Evolutionary conservation across 2,797 vertebrate species (phyloP), one percentile per base, ranked within the genome.

Genomic region (Avahi laniger): DNA sequence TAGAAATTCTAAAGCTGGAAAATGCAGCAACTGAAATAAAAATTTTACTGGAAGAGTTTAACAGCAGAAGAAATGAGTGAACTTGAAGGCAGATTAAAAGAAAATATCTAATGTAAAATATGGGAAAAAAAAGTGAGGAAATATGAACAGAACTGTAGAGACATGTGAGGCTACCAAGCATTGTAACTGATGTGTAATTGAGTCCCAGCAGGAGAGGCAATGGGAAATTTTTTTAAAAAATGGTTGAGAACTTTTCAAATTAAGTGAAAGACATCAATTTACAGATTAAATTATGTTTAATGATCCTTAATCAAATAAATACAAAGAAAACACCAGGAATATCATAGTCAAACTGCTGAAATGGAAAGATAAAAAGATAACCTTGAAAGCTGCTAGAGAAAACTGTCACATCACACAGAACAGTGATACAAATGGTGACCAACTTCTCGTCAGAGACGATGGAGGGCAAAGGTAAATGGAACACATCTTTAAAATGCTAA

Each of bases 1-100:
- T 41, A 9, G 20, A 88, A 91, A 54, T 65, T n/a, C 26, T 76
- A 76, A 91, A 96, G 61, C 18, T 94, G 11, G 69, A 88, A 91
- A 82, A n/a, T 30, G 3, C 12, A 83, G 26, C n/a, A 72, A 70
- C 12, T 20, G 15, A 22, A 59, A 67, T 48, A 43, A 72, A 90
- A 54, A 63, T 46, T 70, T 91, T 87, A 22, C n/a, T 80, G 17
- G 5, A 50, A 72, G 8, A 7, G 28, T 85, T 54, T 76, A 54
- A 52, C 11, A 95, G n/a, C 5, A 41, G 26, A 82, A 81, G 14
- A 92, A 89, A 61, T n/a, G 50, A 38, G 24, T 85, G 41, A 89
- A 72, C 46, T 91, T 93, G 13, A 84, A 89, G 57, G 33, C 22
- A 76, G 26, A n/a, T 26, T 14, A 91, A 57, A 73, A 89, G 4